Percentiles rank a stretch among this genome's conserved stretches.
These are phyloP conservation scores for Syngnathus rostellatus DNA, from an alignment of 2,797 vertebrate species.

Conservation along the genomic window DNA sequence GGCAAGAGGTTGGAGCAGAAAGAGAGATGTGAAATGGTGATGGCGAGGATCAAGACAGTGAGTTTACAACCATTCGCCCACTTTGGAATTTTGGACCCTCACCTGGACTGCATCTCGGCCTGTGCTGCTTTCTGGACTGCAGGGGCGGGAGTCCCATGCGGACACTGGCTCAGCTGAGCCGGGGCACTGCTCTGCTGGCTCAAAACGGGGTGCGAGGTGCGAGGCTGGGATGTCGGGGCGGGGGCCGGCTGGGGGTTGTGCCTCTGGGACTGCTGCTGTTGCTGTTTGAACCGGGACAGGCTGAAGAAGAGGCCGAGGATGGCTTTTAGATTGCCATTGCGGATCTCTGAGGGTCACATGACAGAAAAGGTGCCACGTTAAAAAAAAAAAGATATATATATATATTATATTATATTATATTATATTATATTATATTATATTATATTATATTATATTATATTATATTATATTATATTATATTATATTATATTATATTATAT, in stretches of 20 bases:
- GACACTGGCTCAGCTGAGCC: slow-evolving; percentile 65
- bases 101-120: slow-evolving; percentile 99
- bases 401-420: too few species aligned
- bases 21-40: slow-evolving; percentile 32
- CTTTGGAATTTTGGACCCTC: slow-evolving; percentile 16
- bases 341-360: slow-evolving; percentile 78
- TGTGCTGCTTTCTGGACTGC: slow-evolving; percentile 79
- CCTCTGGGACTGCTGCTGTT: slow-evolving; percentile 54
- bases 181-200: slow-evolving; percentile 67
- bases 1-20: slow-evolving; percentile 32
- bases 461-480: too few species aligned
- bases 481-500: too few species aligned
- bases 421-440: too few species aligned
- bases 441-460: too few species aligned
- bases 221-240: slow-evolving; percentile 61
- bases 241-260: slow-evolving; percentile 65
- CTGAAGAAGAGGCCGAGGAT: slow-evolving; percentile 98
- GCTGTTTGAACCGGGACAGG: slow-evolving; percentile 92
- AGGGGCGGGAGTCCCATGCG: slow-evolving; percentile 64
- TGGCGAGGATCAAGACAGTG: slow-evolving; percentile 16
- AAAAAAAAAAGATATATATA: too few species aligned
- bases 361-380: background rate
- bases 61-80: background rate
- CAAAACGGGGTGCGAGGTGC: slow-evolving; percentile 63
- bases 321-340: slow-evolving; percentile 97